Percentiles rank a stretch among this genome's conserved stretches.
Conservation (phyloP, 64 coral and sea anemone genomes). For the Hydrozoanthus tunicans region DNA sequence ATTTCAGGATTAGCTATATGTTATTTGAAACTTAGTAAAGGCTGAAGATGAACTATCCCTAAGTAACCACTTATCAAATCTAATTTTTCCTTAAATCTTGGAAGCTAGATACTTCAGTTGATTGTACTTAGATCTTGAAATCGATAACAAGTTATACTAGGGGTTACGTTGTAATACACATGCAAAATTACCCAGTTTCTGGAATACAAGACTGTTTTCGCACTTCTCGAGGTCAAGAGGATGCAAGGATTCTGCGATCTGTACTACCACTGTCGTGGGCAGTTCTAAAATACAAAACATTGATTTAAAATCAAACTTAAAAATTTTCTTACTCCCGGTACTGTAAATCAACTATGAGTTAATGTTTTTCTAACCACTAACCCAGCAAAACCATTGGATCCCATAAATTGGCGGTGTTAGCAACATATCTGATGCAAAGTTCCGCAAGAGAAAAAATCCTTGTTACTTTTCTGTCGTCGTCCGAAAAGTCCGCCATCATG, state of each 20-base stretch:
- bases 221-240: constrained; percentile 45
- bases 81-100: too few species aligned
- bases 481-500: constrained; percentile 1
- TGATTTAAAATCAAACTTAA: background rate
- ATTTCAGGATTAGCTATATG: too few species aligned
- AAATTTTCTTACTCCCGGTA: background rate
- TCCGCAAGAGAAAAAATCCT: background rate
- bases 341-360: background rate
- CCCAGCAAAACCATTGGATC: constrained; percentile 3
- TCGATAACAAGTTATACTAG: too few species aligned
- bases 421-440: constrained; percentile 28
- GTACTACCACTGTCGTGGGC: constrained; percentile 7
- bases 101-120: too few species aligned
- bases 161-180: too few species aligned
- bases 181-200: constrained; percentile 7
- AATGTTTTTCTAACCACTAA: background rate
- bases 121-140: too few species aligned
- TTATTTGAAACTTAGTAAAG: too few species aligned
- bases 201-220: constrained; percentile 19
- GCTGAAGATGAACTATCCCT: too few species aligned
- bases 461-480: background rate
- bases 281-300: constrained; percentile 1
- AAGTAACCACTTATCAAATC: too few species aligned
- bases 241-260: constrained; percentile 40
- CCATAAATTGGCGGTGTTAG: constrained; percentile 21